These are phyloP conservation scores for Psephotus haematonotus DNA, from an alignment of 2,113 vertebrate genomes.

Conservation along the genomic window DNA sequence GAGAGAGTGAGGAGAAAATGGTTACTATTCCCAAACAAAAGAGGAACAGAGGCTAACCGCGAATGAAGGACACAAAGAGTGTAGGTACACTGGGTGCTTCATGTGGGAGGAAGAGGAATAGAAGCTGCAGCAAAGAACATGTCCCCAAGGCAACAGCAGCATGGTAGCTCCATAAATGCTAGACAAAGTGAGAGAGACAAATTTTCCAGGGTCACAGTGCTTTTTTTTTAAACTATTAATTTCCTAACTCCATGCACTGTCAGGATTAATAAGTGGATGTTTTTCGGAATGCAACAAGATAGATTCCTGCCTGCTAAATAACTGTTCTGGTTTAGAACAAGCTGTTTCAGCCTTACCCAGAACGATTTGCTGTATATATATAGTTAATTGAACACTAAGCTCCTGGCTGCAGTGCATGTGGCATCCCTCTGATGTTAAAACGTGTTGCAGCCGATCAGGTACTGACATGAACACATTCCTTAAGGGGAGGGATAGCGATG, in stretches of 20 bases:
- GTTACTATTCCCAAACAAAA: neutral
- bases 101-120: neutral
- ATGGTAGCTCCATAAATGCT: neutral
- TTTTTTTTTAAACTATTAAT: neutral
- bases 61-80: neutral
- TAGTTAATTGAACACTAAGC: neutral
- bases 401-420: neutral
- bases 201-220: neutral
- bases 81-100: neutral
- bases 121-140: neutral
- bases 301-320: neutral
- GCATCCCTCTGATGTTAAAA: constrained; percentile 32
- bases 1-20: neutral
- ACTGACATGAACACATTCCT: constrained; percentile 61
- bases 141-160: neutral
- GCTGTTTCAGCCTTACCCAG: neutral
- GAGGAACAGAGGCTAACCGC: neutral
- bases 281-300: neutral
- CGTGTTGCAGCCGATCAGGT: constrained; percentile 57
- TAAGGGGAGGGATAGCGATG: constrained; percentile 4
- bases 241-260: neutral
- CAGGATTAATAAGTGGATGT: neutral
- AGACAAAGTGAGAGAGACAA: neutral
- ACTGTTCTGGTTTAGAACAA: neutral
- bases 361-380: neutral